phyloP scores from a whole-genome alignment of 2,797 vertebrate species.

The Alfaro cultratus region DNA sequence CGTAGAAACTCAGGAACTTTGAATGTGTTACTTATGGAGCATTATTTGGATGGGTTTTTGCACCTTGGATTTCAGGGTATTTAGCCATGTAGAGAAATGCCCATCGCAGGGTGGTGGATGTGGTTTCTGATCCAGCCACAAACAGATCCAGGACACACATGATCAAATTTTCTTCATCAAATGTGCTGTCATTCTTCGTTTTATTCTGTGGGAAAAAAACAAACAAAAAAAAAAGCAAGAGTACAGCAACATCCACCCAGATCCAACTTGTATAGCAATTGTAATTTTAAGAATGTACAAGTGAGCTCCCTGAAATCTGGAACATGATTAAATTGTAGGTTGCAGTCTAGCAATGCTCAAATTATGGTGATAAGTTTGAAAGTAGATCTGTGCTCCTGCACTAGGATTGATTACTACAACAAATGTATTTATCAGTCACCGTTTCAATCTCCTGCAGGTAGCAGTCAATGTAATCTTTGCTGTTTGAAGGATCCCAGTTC shows the following conservation, averaged over 20 bases:
- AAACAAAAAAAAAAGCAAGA: neutral
- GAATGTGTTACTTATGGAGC: neutral
- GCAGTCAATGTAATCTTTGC: slow-evolving; percentile 83
- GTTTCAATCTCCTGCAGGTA: slow-evolving; percentile 83
- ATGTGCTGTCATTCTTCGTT: slow-evolving; percentile 62
- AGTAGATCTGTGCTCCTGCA: too few species aligned
- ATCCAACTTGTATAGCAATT: neutral
- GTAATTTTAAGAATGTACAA: neutral
- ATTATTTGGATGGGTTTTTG: slow-evolving; percentile 22
- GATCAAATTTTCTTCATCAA: slow-evolving; percentile 76
- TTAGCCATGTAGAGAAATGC: slow-evolving; percentile 80
- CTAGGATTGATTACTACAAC: neutral
- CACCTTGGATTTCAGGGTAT: slow-evolving; percentile 84
- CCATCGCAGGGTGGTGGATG: slow-evolving; percentile 82
- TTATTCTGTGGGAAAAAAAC: slow-evolving; percentile 41
- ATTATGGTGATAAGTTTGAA: too few species aligned
- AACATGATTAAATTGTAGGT: neutral
- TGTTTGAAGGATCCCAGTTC: slow-evolving; percentile 70
- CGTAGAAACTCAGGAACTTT: neutral
- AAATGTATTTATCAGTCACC: slow-evolving; percentile 45
- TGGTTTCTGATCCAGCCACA: slow-evolving; percentile 83
- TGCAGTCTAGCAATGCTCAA: neutral
- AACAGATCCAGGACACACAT: slow-evolving; percentile 75
- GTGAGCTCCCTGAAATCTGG: neutral
- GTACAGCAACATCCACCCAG: neutral